Base-by-base conservation (phyloP, 1,140 invertebrate species). In the Pogonognathellus flavescens region DNA sequence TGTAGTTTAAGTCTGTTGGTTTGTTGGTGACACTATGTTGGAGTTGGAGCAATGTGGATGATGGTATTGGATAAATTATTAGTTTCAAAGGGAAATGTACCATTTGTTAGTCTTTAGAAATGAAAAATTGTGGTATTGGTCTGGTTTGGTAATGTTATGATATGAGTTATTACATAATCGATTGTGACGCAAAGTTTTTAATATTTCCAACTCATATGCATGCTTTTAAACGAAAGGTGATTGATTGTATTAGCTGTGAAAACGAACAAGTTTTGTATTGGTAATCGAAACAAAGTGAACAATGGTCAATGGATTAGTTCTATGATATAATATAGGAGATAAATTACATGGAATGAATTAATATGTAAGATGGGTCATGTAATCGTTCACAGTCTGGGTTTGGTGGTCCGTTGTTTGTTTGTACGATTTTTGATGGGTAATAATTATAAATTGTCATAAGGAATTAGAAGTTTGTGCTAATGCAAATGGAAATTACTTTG, bases 391-490 rank as follows among this genome's bases (percentile, higher is more conserved):
- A 31, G 41, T 76, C 22, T 31, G 66, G 22, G 31, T 70, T 76
- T 76, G 70, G 41, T 76, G 14, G 41, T 76, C 70, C 70, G 70
- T 76, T 76, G 70, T 14, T 50, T 50, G 70, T 76, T 76, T 76
- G 22, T 76, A 76, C 70, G 70, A 76, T 76, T 76, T 76, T 50
- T 49, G 62, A 50, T 76, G 70, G 70, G 70, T 14, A 76, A 76
- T 72, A 41, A 55, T 55, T 14, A 55, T 55, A 22, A n/a, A 60
- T 60, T 60, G 20, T 60, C 59, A 60, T 60, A 18, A n/a, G 70
- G 41, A 76, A 50, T 25, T 76, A 76, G 41, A 76, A 76, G 10
- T 76, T 76, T 76, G 41, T 76, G 70, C 70, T 76, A 50, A 3
- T 49, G 49, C 14, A 25, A 76, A 25, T 60, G 31, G 6, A 60